phyloP scores from a whole-genome alignment of 2,797 vertebrate species.

The Enteromius radiatus region DNA sequence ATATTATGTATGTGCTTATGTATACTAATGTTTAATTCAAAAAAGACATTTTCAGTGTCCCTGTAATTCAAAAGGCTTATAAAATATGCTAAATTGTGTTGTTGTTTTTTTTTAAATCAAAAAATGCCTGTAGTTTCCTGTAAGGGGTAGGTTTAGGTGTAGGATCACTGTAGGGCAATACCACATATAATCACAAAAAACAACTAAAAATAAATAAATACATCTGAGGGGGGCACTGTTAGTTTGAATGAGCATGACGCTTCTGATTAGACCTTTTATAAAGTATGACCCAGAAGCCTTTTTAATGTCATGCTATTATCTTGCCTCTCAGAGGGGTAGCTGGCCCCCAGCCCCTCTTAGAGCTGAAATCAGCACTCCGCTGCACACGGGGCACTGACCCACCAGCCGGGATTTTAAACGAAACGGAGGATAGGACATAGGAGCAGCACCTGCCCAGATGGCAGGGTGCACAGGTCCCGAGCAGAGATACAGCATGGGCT shows the following conservation, averaged over 20 bases:
- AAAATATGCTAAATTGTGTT: too few species aligned
- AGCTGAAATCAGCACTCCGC: conserved; percentile 43
- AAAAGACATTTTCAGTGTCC: too few species aligned
- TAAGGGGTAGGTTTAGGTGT: too few species aligned
- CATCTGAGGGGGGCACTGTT: background rate
- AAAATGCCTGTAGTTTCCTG: too few species aligned
- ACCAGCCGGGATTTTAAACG: conserved; percentile 54
- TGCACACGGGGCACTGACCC: conserved; percentile 51
- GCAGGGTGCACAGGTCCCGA: conserved; percentile 42
- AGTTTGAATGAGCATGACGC: background rate
- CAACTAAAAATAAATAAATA: background rate
- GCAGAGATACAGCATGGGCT: conserved; percentile 45
- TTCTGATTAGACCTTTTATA: conserved; percentile 13
- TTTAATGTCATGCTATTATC: conserved; percentile 31
- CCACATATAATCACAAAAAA: too few species aligned
- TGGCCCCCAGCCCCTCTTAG: conserved; percentile 48
- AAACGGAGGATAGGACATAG: conserved; percentile 37
- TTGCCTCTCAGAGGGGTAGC: conserved; percentile 38
- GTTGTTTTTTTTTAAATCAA: too few species aligned
- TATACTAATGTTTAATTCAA: too few species aligned
- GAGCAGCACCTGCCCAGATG: conserved; percentile 60
- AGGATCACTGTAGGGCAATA: too few species aligned
- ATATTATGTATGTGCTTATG: too few species aligned
- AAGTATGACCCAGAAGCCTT: conserved; percentile 33
- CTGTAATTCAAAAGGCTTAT: too few species aligned